Conservation (phyloP, 30 jellyfish, hydroid and myxozoan genomes). For the Pseudorhiza aurosa region DNA sequence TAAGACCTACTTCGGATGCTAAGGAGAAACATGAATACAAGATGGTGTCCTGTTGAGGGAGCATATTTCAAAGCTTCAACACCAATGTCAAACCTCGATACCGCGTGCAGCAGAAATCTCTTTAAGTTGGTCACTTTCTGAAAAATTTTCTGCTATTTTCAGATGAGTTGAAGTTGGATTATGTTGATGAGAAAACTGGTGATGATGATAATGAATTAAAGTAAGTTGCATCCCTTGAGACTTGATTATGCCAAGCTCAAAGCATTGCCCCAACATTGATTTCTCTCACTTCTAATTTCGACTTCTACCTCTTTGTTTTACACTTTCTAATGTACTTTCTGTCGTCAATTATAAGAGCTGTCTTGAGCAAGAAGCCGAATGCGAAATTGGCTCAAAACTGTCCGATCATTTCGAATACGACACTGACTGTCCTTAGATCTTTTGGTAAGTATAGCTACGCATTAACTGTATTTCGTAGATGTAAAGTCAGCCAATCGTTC, state of each 20-base stretch:
- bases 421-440: constrained; percentile 88
- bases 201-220: constrained; percentile 82
- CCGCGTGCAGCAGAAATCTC: not conserved
- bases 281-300: too few relatives aligned
- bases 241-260: too few relatives aligned
- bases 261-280: too few relatives aligned
- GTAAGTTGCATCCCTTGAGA: too few relatives aligned
- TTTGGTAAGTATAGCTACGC: constrained; percentile 77
- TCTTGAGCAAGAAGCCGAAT: constrained; percentile 23
- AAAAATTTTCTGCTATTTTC: not conserved
- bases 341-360: too few relatives aligned
- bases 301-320: too few relatives aligned
- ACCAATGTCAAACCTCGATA: not conserved
- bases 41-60: too few relatives aligned
- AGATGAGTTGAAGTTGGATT: constrained; percentile 93
- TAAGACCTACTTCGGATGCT: too few relatives aligned
- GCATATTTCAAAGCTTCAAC: not conserved
- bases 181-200: constrained; percentile 93
- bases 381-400: constrained; percentile 51
- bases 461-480: too few relatives aligned
- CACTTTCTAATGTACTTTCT: too few relatives aligned
- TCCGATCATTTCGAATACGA: constrained; percentile 87
- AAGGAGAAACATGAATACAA: too few relatives aligned
- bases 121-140: not conserved
- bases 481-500: too few relatives aligned